A percentile compares a stretch with the other conserved stretches of the same genome.
phyloP scores from a whole-genome alignment of 2,797 vertebrate species.

The Acomys russatus region DNA sequence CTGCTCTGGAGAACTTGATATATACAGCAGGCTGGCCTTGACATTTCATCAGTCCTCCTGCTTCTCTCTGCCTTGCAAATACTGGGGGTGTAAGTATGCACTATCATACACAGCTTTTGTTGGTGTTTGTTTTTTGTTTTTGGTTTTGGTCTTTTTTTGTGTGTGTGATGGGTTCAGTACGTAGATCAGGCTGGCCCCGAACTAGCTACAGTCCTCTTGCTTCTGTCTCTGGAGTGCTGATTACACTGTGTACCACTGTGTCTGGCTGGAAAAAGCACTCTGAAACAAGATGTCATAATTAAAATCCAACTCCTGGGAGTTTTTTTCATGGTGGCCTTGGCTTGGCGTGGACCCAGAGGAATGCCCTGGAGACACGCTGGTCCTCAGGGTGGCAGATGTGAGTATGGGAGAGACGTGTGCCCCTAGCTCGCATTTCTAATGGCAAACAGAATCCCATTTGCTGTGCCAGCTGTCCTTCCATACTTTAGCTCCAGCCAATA shows the following conservation, averaged over 20 bases:
- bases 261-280: background rate
- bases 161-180: background rate
- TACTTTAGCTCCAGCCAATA: slow-evolving; percentile 85
- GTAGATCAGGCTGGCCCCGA: background rate
- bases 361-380: background rate
- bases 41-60: background rate
- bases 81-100: background rate
- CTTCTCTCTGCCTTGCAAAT: background rate
- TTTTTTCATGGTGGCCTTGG: background rate
- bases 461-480: slow-evolving; percentile 86
- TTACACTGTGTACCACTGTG: background rate
- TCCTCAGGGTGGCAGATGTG: background rate
- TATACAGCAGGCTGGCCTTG: background rate
- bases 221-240: background rate
- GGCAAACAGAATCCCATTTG: slow-evolving; percentile 82
- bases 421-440: slow-evolving; percentile 9
- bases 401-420: background rate
- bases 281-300: background rate
- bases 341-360: background rate
- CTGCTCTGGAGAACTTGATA: background rate
- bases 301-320: background rate
- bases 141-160: too few species aligned
- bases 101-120: background rate
- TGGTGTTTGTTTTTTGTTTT: background rate
- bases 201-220: background rate